Percentiles rank a stretch among this genome's conserved stretches.
Evolutionary conservation across 1,140 invertebrate genomes (phyloP).

Genomic region (Camponotus pennsylvanicus): DNA sequence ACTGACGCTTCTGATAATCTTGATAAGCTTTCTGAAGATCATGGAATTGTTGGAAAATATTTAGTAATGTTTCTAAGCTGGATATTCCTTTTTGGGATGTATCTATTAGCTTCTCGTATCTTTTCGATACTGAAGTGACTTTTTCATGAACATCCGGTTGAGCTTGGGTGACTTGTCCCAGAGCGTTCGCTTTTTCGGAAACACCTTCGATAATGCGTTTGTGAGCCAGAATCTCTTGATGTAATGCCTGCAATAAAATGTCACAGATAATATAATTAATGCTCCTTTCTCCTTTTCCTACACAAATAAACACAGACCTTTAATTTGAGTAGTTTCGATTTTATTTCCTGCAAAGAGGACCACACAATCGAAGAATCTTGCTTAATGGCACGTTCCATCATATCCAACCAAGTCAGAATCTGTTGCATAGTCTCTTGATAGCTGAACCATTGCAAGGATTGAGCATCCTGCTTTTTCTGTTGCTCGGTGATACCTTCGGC

Average conservation of each 20-base stretch:
- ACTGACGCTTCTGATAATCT: constrained; percentile 95
- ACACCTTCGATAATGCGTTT: constrained; percentile 96
- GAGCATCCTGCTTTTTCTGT: constrained; percentile 94
- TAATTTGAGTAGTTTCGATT: constrained; percentile 94
- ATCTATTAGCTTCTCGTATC: constrained; percentile 91
- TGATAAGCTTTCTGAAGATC: constrained; percentile 94
- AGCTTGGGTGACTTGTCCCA: constrained; percentile 88
- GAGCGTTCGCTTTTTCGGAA: constrained; percentile 93
- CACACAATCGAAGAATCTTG: constrained; percentile 90
- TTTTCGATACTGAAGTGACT: constrained; percentile 89
- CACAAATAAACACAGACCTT: constrained; percentile 87
- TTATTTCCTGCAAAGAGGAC: constrained; percentile 93
- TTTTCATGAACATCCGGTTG: constrained; percentile 89
- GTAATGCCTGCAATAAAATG: constrained; percentile 87
- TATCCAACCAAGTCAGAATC: constrained; percentile 94
- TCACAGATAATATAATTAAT: not conserved
- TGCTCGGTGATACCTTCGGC: constrained; percentile 93
- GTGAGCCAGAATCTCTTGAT: constrained; percentile 96
- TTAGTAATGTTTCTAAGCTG: constrained; percentile 91
- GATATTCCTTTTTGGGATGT: constrained; percentile 88
- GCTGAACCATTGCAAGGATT: constrained; percentile 93
- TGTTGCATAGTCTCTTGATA: constrained; percentile 95
- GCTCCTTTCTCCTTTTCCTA: not conserved
- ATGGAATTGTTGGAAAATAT: constrained; percentile 93
- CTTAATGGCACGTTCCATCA: constrained; percentile 93